phyloP scores from a whole-genome alignment of 2,888 invertebrate genomes.

The Sinhomidia bicolor region DNA sequence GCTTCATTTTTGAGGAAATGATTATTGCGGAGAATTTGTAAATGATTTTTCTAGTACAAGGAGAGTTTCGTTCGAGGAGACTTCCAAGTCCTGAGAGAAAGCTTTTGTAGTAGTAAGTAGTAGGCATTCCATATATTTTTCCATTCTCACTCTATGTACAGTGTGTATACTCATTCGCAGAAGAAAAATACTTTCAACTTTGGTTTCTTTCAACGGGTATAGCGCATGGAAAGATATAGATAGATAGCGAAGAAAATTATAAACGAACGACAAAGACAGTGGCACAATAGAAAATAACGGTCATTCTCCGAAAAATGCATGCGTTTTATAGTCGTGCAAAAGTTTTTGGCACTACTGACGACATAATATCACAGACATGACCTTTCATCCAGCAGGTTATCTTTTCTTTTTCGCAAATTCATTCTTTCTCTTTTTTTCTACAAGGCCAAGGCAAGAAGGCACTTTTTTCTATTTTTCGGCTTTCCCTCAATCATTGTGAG shows the following conservation, averaged over 20 bases:
- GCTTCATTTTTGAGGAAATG: not conserved
- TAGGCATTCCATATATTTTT: slow-evolving; percentile 51
- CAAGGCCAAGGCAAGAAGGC: not conserved
- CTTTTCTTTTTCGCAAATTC: slow-evolving; percentile 4
- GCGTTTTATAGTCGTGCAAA: slow-evolving; percentile 57
- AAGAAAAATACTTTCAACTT: slow-evolving; percentile 29
- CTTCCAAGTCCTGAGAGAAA: slow-evolving; percentile 76
- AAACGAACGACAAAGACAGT: slow-evolving; percentile 39
- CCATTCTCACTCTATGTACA: not conserved
- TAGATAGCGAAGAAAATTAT: slow-evolving; percentile 15
- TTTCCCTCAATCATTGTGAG: slow-evolving; percentile 75
- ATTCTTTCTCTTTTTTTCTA: not conserved
- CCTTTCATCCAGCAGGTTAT: slow-evolving; percentile 22
- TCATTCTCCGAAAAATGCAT: slow-evolving; percentile 61
- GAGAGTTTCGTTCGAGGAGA: slow-evolving; percentile 77
- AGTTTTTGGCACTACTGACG: slow-evolving; percentile 23
- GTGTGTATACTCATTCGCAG: not conserved
- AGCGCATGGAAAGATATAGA: slow-evolving; percentile 13
- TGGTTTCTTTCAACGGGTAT: slow-evolving; percentile 15
- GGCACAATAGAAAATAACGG: slow-evolving; percentile 33
- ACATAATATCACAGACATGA: slow-evolving; percentile 22
- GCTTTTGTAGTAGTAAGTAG: slow-evolving; percentile 48
- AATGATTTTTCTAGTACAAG: slow-evolving; percentile 52
- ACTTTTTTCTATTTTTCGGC: slow-evolving; percentile 54
- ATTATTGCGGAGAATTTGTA: not conserved